Evolutionary conservation across 2,113 vertebrate species (phyloP).

Genomic region (Microcebus jonahi): DNA sequence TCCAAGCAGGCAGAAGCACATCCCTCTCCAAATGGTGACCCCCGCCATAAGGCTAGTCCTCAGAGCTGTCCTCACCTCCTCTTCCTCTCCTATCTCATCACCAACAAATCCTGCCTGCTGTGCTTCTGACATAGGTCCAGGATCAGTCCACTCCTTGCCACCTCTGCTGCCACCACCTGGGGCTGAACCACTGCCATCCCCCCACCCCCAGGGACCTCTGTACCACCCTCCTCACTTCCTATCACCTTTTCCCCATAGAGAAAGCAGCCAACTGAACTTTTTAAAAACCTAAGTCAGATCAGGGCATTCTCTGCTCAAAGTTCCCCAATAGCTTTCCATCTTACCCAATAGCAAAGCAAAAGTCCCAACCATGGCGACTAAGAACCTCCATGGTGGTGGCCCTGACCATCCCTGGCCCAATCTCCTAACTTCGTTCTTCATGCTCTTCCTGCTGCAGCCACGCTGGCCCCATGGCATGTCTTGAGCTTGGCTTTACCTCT

Average conservation of each 20-base stretch:
- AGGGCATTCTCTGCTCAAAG: neutral
- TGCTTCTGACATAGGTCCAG: neutral
- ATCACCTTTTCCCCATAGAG: neutral
- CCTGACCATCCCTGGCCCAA: neutral
- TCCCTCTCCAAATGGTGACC: no score
- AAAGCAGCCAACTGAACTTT: neutral
- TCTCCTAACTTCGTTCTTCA: neutral
- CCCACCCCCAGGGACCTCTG: neutral
- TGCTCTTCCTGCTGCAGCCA: neutral
- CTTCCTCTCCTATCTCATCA: neutral
- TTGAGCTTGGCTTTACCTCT: neutral
- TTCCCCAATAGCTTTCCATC: neutral
- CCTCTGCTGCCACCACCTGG: neutral
- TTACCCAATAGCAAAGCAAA: neutral
- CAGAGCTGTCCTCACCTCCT: neutral
- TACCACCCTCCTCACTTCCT: neutral
- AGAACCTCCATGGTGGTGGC: neutral
- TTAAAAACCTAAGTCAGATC: neutral
- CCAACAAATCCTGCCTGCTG: neutral
- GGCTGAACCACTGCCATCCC: neutral
- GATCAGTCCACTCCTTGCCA: neutral
- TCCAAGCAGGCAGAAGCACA: neutral
- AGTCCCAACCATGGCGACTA: neutral
- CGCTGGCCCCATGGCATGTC: accelerated
- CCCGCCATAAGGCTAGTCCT: neutral